Percentiles rank a stretch among this genome's conserved stretches.
Conservation (phyloP, 2,797 vertebrate genomes). For the Vespertilio murinus region DNA sequence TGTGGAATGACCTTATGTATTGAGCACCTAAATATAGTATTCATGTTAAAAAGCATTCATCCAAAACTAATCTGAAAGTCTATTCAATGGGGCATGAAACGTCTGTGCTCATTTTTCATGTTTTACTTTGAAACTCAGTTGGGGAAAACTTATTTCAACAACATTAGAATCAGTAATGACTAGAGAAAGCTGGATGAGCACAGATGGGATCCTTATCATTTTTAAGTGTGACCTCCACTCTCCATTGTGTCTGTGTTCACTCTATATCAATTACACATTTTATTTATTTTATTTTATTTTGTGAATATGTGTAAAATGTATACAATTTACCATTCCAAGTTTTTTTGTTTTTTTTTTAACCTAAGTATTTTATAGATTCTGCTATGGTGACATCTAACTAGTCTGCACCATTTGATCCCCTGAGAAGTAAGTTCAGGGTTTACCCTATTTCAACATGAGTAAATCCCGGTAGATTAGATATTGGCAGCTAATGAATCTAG, state of each 20-base stretch:
- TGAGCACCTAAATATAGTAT: slow-evolving; percentile 59
- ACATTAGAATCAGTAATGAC: neutral
- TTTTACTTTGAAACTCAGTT: slow-evolving; percentile 41
- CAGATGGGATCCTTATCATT: neutral
- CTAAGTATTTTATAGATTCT: neutral
- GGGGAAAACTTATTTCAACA: neutral
- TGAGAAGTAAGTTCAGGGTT: neutral
- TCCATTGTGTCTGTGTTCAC: neutral
- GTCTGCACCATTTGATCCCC: neutral
- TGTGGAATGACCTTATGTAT: slow-evolving; percentile 58
- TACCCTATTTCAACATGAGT: neutral
- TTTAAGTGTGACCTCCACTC: neutral
- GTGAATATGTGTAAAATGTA: neutral
- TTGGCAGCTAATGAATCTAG: too few species aligned
- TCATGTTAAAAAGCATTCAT: slow-evolving; percentile 59
- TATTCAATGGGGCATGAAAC: neutral
- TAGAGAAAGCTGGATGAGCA: neutral
- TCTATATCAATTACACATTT: neutral
- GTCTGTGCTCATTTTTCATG: neutral
- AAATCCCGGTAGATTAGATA: neutral
- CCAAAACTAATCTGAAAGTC: slow-evolving; percentile 61
- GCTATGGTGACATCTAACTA: neutral
- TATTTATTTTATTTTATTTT: neutral
- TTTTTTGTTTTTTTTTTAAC: neutral
- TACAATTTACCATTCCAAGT: neutral